Evolutionary conservation across 2,888 invertebrate genomes (phyloP).

Genomic region (Rhaphigaster nebulosa): DNA sequence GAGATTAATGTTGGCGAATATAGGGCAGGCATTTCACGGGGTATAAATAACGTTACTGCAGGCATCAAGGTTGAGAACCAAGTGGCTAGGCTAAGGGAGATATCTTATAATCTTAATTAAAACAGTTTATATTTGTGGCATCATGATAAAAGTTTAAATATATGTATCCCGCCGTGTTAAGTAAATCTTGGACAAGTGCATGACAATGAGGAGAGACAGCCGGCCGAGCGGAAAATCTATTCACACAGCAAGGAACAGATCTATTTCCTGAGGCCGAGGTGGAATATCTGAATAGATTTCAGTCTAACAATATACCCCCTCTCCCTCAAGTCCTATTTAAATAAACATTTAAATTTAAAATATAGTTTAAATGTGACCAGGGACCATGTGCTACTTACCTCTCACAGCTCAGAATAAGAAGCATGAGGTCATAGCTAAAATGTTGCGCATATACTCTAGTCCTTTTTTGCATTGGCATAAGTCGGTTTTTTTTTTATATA

Average conservation of each 20-base stretch:
- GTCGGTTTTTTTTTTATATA: background rate
- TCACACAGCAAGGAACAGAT: constrained; percentile 45
- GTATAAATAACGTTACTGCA: constrained; percentile 4
- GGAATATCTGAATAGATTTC: constrained; percentile 55
- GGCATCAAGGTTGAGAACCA: background rate
- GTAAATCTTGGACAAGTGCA: constrained; percentile 39
- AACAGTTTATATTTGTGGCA: constrained; percentile 39
- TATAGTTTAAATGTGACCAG: constrained; percentile 18
- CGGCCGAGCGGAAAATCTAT: constrained; percentile 51
- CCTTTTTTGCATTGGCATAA: background rate
- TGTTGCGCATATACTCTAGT: background rate
- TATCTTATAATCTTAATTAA: constrained; percentile 44
- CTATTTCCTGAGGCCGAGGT: background rate
- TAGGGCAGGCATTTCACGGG: background rate
- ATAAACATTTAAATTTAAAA: constrained; percentile 55
- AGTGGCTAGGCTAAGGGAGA: background rate
- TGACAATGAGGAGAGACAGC: constrained; percentile 22
- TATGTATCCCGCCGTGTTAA: constrained; percentile 11
- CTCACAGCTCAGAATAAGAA: background rate
- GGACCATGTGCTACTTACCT: background rate
- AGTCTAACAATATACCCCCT: constrained; percentile 22
- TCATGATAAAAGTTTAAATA: constrained; percentile 29
- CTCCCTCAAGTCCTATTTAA: background rate
- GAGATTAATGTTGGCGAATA: constrained; percentile 1
- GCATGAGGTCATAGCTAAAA: background rate